These are phyloP conservation scores for Heliconius hewitsoni DNA, from an alignment of 1,140 invertebrate species.

Conservation along the genomic window DNA sequence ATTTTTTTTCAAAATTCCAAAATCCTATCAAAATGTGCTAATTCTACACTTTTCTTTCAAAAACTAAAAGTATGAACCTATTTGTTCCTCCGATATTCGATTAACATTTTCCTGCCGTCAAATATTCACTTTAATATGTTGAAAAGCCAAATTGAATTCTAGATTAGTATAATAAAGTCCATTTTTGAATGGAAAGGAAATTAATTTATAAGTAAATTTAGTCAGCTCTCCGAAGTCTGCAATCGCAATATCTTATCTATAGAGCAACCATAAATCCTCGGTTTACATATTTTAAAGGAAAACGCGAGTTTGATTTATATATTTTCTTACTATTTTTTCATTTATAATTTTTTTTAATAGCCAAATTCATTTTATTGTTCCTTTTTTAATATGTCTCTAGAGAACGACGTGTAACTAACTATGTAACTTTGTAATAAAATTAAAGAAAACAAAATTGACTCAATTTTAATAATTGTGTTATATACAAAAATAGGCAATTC, in stretches of 20 bases:
- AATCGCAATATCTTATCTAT: slow-evolving; percentile 18
- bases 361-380: too few species aligned
- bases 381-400: too few species aligned
- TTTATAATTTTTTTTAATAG: too few species aligned
- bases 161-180: neutral
- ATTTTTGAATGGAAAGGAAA: neutral
- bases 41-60: slow-evolving; percentile 4
- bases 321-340: neutral
- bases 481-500: too few species aligned
- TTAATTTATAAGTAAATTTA: slow-evolving; percentile 29
- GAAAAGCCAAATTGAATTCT: neutral
- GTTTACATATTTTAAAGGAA: slow-evolving; percentile 15
- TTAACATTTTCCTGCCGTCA: slow-evolving; percentile 8
- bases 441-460: too few species aligned
- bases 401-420: too few species aligned
- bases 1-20: neutral
- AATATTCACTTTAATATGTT: neutral
- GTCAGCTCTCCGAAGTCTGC: slow-evolving; percentile 14
- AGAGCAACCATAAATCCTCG: slow-evolving; percentile 21
- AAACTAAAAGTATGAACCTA: slow-evolving; percentile 9
- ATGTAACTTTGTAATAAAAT: too few species aligned
- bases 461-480: too few species aligned
- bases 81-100: slow-evolving; percentile 13
- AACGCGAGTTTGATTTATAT: slow-evolving; percentile 16
- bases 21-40: slow-evolving; percentile 9